phyloP scores from a whole-genome alignment of 1,140 invertebrate genomes.

The Ceratosolen fusciceps region DNA sequence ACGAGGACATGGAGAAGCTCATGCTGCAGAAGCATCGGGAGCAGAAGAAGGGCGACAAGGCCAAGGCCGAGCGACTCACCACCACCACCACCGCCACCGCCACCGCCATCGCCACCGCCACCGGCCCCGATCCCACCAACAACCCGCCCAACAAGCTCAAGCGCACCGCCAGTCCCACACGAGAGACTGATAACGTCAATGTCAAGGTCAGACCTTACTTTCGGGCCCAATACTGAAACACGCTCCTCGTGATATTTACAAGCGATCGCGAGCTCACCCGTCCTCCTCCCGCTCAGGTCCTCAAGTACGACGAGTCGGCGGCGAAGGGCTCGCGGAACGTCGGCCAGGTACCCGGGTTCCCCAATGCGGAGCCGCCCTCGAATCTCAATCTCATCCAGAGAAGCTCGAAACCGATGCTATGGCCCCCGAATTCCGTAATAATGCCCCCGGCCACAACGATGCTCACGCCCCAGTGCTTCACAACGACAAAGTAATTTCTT shows the following conservation, averaged over 20 bases:
- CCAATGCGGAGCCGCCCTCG: slow-evolving; percentile 42
- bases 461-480: slow-evolving; percentile 60
- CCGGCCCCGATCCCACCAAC: background rate
- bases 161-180: slow-evolving; percentile 57
- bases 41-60: slow-evolving; percentile 67
- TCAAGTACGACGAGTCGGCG: slow-evolving; percentile 53
- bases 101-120: no score
- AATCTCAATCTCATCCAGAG: background rate
- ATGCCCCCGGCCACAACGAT: slow-evolving; percentile 65
- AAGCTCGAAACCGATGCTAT: slow-evolving; percentile 52
- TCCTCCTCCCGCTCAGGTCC: slow-evolving; percentile 52
- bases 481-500: slow-evolving; percentile 51
- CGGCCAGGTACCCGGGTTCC: background rate
- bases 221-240: background rate
- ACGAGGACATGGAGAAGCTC: slow-evolving; percentile 84
- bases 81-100: no score
- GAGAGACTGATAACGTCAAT: slow-evolving; percentile 56
- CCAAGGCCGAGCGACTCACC: slow-evolving; percentile 53
- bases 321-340: slow-evolving; percentile 39
- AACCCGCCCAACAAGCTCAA: slow-evolving; percentile 56
- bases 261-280: no score
- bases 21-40: slow-evolving; percentile 81
- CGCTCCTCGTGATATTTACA: no score
- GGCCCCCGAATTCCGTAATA: slow-evolving; percentile 75
- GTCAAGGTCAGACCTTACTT: slow-evolving; percentile 53